Percentiles rank a stretch among this genome's conserved stretches.
phyloP scores from a whole-genome alignment of 1,140 invertebrate genomes.

The Magallana gigas region DNA sequence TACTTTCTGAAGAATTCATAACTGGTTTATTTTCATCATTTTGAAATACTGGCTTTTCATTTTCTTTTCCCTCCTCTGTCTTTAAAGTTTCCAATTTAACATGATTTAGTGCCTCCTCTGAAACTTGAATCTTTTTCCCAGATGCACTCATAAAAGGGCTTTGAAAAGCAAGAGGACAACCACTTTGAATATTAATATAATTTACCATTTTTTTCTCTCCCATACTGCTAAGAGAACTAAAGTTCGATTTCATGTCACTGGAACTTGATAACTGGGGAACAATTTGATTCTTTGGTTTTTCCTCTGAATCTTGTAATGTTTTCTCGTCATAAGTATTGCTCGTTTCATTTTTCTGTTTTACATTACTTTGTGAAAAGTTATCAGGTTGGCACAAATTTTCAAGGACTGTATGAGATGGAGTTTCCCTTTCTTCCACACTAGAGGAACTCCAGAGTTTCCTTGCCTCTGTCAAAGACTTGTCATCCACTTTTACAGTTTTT shows the following conservation, averaged over 20 bases:
- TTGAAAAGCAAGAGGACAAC: not conserved
- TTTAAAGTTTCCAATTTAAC: not conserved
- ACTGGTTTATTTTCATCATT: not conserved
- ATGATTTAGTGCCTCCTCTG: constrained; percentile 39
- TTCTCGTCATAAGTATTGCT: not conserved
- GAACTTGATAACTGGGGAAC: not conserved
- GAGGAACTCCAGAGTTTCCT: constrained; percentile 29
- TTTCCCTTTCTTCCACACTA: not conserved
- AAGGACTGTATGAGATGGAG: too few relatives aligned
- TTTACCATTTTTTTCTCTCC: not conserved
- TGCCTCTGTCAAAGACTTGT: constrained; percentile 48
- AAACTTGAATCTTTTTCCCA: constrained; percentile 28
- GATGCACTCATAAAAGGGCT: constrained; percentile 44
- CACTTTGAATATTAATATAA: not conserved
- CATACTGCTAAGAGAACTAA: not conserved
- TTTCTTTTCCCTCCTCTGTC: not conserved
- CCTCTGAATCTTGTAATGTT: not conserved
- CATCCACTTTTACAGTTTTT: constrained; percentile 46
- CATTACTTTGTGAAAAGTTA: not conserved
- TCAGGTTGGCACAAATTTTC: constrained; percentile 1
- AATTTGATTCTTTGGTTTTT: not conserved
- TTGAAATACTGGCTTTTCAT: not conserved
- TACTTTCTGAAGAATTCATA: not conserved
- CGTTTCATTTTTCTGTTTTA: constrained; percentile 1
- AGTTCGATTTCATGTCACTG: not conserved